phyloP scores from a whole-genome alignment of 2,888 invertebrate genomes.

The Rhimphoctona megacephalus region DNA sequence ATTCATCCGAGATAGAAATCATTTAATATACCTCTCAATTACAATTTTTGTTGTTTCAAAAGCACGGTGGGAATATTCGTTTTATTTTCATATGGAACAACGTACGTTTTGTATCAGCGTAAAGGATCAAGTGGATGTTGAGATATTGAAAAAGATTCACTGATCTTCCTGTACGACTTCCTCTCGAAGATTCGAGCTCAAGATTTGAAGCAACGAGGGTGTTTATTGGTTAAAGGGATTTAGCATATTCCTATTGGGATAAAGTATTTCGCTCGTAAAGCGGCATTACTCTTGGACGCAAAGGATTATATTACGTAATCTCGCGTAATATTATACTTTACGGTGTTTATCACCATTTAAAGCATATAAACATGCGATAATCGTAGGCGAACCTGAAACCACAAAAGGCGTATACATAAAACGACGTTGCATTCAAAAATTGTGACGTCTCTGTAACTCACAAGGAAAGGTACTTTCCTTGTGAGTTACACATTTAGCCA shows the following conservation, averaged over 20 bases:
- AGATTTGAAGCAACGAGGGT: constrained; percentile 16
- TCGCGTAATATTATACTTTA: not conserved
- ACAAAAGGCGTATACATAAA: not conserved
- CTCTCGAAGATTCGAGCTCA: constrained; percentile 25
- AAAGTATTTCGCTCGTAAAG: constrained; percentile 6
- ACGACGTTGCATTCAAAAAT: not conserved
- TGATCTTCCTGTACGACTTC: not conserved
- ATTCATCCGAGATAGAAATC: not conserved
- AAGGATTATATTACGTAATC: constrained; percentile 17
- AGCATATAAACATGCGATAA: constrained; percentile 15
- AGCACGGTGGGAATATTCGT: not conserved
- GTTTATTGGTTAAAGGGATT: constrained; percentile 47
- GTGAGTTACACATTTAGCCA: too few species aligned
- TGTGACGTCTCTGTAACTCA: not conserved
- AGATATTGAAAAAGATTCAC: constrained; percentile 32
- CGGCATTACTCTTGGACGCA: not conserved
- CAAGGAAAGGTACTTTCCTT: too few species aligned
- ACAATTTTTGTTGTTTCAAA: not conserved
- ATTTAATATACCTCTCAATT: not conserved
- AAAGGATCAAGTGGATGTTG: constrained; percentile 40
- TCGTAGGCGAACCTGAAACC: constrained; percentile 31
- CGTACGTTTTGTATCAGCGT: not conserved
- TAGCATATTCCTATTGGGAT: constrained; percentile 41
- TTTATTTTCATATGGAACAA: not conserved
- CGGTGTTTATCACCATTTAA: not conserved